These are phyloP conservation scores for Eupithecia tripunctaria DNA, from an alignment of 2,888 invertebrate species.

Conservation along the genomic window DNA sequence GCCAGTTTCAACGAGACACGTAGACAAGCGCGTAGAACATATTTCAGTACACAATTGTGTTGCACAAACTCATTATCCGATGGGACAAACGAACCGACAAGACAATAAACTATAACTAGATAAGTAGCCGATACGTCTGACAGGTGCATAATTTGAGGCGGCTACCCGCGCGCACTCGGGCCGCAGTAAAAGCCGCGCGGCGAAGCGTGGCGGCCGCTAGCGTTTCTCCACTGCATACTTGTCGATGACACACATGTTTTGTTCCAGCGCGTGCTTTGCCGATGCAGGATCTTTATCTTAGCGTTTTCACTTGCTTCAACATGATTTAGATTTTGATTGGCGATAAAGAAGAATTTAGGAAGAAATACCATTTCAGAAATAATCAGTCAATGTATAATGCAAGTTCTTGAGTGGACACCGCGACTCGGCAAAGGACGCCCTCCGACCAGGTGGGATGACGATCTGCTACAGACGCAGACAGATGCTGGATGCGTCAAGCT, in stretches of 20 bases:
- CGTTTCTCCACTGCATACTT: constrained; percentile 81
- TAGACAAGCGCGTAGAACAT: neutral
- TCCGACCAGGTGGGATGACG: no score
- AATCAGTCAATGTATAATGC: neutral
- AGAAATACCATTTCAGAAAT: neutral
- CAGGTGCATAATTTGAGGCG: neutral
- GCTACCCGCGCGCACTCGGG: constrained; percentile 44
- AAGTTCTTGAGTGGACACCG: no score
- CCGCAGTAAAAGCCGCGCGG: constrained; percentile 64
- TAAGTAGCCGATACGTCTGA: neutral
- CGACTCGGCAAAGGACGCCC: no score
- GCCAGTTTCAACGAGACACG: no score
- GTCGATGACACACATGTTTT: constrained; percentile 75
- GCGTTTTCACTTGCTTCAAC: constrained; percentile 26
- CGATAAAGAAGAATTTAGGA: neutral
- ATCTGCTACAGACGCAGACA: no score
- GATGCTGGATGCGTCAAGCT: no score
- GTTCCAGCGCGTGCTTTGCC: constrained; percentile 60
- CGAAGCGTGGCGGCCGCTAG: constrained; percentile 66
- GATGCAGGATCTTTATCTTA: constrained; percentile 49
- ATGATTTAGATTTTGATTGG: constrained; percentile 1
- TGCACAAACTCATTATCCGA: neutral
- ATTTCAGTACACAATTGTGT: neutral
- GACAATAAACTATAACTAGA: neutral
- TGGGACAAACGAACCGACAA: neutral